Conservation (phyloP, 2,888 invertebrate species). For the Mythimna ferrago region DNA sequence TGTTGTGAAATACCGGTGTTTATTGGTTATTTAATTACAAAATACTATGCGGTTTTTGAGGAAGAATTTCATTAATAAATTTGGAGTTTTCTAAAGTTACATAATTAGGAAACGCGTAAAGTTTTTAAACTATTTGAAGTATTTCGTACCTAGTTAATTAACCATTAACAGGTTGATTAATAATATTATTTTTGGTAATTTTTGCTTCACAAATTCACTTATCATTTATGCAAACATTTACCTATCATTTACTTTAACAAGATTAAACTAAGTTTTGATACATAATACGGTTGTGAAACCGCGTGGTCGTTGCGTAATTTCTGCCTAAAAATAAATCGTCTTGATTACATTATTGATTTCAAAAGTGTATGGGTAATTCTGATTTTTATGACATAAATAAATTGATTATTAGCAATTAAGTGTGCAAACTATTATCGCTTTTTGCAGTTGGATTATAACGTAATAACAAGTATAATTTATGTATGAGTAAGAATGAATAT, state of each 20-base stretch:
- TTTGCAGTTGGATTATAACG: background rate
- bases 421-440: background rate
- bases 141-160: background rate
- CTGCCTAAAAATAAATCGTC: background rate
- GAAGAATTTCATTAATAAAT: accelerated
- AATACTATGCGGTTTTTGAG: background rate
- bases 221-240: too few species aligned
- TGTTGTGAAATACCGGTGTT: background rate
- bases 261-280: background rate
- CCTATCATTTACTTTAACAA: background rate
- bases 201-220: background rate
- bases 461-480: background rate
- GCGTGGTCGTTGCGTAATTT: conserved; percentile 53
- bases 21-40: background rate
- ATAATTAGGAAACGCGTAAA: conserved; percentile 24
- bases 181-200: background rate
- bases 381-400: too few species aligned
- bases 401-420: background rate
- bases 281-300: background rate
- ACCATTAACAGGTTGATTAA: conserved; percentile 3
- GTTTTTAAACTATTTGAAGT: conserved; percentile 41
- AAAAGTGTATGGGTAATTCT: background rate
- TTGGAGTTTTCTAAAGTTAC: conserved; percentile 33
- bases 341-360: background rate
- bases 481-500: too few species aligned